Conservation (phyloP, 2,797 vertebrate genomes). For the Rallus crepitans region DNA sequence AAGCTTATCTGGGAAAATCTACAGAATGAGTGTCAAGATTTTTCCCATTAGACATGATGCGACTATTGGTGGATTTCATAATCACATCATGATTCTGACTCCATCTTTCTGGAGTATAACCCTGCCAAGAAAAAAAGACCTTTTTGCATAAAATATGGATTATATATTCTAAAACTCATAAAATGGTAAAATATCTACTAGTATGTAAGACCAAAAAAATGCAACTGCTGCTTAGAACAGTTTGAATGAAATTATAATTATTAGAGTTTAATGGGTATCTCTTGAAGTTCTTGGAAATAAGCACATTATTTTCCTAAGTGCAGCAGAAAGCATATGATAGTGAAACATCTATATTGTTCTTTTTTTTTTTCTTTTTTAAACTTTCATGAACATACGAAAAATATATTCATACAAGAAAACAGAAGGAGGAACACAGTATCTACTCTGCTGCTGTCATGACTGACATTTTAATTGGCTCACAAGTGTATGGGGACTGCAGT, state of each 20-base stretch:
- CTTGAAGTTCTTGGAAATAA: background rate
- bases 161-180: background rate
- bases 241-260: background rate
- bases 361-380: background rate
- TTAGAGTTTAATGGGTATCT: background rate
- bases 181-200: background rate
- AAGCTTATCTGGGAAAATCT: background rate
- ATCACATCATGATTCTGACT: background rate
- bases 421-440: slow-evolving; percentile 25
- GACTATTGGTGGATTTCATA: background rate
- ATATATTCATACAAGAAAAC: slow-evolving; percentile 17
- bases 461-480: slow-evolving; percentile 61
- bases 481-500: background rate
- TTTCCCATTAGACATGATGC: background rate
- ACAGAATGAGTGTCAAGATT: background rate
- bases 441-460: slow-evolving; percentile 32
- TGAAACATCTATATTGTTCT: background rate
- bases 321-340: background rate
- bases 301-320: background rate
- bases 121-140: background rate
- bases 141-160: background rate
- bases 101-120: background rate
- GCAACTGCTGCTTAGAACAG: background rate
- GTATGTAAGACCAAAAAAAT: background rate
- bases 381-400: background rate